phyloP scores from a whole-genome alignment of 2,113 vertebrate species.

The Dendrocopos noguchii region DNA sequence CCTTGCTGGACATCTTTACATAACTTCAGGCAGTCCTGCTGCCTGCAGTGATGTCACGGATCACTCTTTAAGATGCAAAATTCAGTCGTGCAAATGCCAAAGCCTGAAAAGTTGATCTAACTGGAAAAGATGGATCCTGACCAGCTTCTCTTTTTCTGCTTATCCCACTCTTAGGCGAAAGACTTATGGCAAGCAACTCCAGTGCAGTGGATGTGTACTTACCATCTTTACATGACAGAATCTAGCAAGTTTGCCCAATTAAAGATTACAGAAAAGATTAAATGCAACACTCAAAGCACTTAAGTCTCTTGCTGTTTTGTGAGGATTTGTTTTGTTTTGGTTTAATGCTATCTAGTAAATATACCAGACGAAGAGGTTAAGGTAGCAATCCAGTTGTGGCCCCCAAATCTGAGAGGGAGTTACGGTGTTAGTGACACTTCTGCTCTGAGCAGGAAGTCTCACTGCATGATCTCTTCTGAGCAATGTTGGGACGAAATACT shows the following conservation, averaged over 20 bases:
- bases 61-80: not conserved
- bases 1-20: slow-evolving; percentile 49
- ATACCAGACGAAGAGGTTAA: not conserved
- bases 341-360: not conserved
- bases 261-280: not conserved
- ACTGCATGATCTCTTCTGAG: not conserved
- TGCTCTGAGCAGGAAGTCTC: not conserved
- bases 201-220: not conserved
- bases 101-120: not conserved
- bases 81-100: not conserved
- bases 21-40: slow-evolving; percentile 68
- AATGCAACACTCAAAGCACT: not conserved
- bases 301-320: not conserved
- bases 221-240: not conserved
- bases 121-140: not conserved
- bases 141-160: not conserved
- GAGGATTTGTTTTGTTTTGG: not conserved
- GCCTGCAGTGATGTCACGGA: slow-evolving; percentile 63
- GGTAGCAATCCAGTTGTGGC: not conserved
- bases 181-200: not conserved
- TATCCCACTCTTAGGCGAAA: not conserved
- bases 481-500: not conserved
- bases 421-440: not conserved
- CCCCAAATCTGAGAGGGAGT: not conserved
- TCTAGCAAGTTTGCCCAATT: not conserved